phyloP scores from a whole-genome alignment of 2,888 invertebrate genomes.

The Escarpia spicata region DNA sequence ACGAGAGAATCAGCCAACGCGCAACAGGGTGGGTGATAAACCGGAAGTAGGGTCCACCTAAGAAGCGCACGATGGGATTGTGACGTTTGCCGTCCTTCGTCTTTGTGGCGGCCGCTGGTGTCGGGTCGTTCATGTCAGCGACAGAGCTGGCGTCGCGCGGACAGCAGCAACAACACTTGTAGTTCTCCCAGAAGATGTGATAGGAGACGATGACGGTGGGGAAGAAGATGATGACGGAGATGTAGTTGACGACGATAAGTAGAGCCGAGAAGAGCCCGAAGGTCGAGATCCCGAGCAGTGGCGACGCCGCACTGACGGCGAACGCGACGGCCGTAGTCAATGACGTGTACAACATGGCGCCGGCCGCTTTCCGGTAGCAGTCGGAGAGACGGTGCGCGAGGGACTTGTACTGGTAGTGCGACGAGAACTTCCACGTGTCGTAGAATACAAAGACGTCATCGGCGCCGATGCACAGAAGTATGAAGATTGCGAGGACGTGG shows the following conservation, averaged over 20 bases:
- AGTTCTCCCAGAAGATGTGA: conserved; percentile 43
- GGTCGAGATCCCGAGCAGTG: conserved; percentile 52
- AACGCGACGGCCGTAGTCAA: conserved; percentile 59
- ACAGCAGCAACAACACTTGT: conserved; percentile 43
- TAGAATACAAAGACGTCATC: conserved; percentile 46
- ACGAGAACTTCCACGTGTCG: conserved; percentile 41
- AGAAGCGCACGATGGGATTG: conserved; percentile 32
- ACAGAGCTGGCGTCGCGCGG: background rate
- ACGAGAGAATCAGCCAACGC: conserved; percentile 45
- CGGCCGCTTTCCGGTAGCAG: conserved; percentile 54
- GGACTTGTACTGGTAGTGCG: conserved; percentile 32
- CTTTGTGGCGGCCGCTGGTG: background rate
- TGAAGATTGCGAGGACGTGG: conserved; percentile 44
- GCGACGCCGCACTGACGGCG: conserved; percentile 54
- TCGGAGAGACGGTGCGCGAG: conserved; percentile 53
- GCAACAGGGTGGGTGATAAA: conserved; percentile 45
- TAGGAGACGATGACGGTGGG: conserved; percentile 52
- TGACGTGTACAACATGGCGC: conserved; percentile 59
- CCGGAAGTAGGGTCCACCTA: conserved; percentile 47
- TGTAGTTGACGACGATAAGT: conserved; percentile 58
- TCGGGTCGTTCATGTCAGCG: background rate
- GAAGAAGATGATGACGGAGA: conserved; percentile 60
- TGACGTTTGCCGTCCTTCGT: conserved; percentile 18
- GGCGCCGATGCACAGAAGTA: conserved; percentile 46
- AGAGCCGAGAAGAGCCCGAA: conserved; percentile 58